Base-by-base conservation (phyloP, 1,140 invertebrate species). In the Pseudomyrmex dendroicus region DNA sequence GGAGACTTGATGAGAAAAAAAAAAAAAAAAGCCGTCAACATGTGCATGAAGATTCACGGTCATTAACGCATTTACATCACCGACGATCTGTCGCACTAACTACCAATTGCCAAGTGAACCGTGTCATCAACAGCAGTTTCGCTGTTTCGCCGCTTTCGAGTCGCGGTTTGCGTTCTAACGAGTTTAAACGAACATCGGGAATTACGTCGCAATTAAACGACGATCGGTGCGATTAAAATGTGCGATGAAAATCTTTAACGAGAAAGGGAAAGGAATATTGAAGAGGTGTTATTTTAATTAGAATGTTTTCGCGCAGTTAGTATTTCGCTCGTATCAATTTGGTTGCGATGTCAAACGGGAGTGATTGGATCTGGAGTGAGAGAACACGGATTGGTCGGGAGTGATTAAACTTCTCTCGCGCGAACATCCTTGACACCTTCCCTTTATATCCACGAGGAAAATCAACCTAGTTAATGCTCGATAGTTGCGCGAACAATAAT, bases 371-470 rank as follows among this genome's bases (percentile, higher is more conserved):
- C 48, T 77, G 25, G 17, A 77, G 48, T 64, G 22, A 64, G 52
- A 76, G 66, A 46, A 9, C n/a, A 17, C 35, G n/a, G 44, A 48
- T 59, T 66, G 46, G 84, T 82, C 59, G 85, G 82, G 82, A 44
- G 13, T 52, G 57, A 54, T n/a, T 25, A 73, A 73, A 77, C 59
- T 78, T 82, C 22, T 80, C 83, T 76, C 70, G 61, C 56, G 59
- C 46, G 5, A 64, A 10, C 67, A 89, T 90, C 89, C 87, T 90
- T 89, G 89, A 90, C 88, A 86, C 68, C 52, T 56, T 84, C 73
- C 62, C 52, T 82, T 82, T 82, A 76, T 64, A 83, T 68, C 52
- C 56, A 57, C 20, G 44, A 72, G 70, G 70, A 84, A 83, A 83
- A 80, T 70, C 85, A 84, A 87, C 86, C 86, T 70, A 87, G 64